Evolutionary conservation across 2,888 invertebrate species (phyloP).

Genomic region (Arctia plantaginis): DNA sequence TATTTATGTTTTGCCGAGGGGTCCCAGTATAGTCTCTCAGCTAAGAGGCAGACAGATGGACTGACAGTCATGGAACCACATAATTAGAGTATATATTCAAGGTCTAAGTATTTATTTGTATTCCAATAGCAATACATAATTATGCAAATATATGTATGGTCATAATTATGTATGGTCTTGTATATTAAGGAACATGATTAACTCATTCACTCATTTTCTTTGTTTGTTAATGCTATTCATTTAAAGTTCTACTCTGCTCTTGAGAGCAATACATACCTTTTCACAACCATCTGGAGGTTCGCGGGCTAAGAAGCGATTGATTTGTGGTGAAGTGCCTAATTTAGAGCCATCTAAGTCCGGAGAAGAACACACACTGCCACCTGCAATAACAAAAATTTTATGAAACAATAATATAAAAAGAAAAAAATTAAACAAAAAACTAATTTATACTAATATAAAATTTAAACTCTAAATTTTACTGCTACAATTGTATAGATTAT

Average conservation of each 20-base stretch:
- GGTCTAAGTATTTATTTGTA: too few relatives aligned
- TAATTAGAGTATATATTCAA: too few relatives aligned
- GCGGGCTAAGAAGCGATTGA: slow-evolving; percentile 93
- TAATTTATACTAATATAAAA: slow-evolving; percentile 9
- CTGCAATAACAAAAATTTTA: slow-evolving; percentile 73
- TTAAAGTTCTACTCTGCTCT: neutral
- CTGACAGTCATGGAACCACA: too few relatives aligned
- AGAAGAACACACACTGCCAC: slow-evolving; percentile 91
- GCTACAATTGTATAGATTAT: slow-evolving; percentile 28
- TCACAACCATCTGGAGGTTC: slow-evolving; percentile 97
- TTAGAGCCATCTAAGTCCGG: slow-evolving; percentile 91
- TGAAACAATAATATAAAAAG: slow-evolving; percentile 12
- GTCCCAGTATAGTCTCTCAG: too few relatives aligned
- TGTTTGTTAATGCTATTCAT: neutral
- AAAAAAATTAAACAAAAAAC: neutral
- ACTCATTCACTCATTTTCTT: neutral
- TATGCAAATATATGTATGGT: too few relatives aligned
- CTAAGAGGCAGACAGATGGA: too few relatives aligned
- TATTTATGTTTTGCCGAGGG: too few relatives aligned
- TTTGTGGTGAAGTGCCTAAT: slow-evolving; percentile 93
- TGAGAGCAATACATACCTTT: slow-evolving; percentile 81
- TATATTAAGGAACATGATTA: too few relatives aligned
- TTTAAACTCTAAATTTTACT: slow-evolving; percentile 35
- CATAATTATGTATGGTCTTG: too few relatives aligned
- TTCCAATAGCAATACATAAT: too few relatives aligned